Conservation (phyloP, 2,888 invertebrate genomes). For the Chalcosyrphus nemorum region DNA sequence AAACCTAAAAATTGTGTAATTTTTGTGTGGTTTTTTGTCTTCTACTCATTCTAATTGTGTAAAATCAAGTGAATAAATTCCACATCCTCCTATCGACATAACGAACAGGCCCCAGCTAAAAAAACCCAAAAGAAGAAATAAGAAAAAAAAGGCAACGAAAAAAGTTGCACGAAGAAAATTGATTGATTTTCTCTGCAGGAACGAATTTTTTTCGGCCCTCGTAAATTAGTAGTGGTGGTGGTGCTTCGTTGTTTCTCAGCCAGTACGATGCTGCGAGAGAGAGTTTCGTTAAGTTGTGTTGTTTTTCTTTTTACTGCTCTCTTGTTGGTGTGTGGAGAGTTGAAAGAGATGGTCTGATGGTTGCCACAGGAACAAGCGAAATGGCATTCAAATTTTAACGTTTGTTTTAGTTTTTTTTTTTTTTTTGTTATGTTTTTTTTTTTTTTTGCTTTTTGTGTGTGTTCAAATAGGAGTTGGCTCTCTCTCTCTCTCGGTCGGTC, state of each 20-base stretch:
- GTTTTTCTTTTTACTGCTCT: background rate
- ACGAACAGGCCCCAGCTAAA: constrained; percentile 61
- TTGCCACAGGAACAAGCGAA: constrained; percentile 28
- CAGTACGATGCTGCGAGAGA: constrained; percentile 45
- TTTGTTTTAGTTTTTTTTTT: constrained; percentile 47
- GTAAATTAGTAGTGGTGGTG: constrained; percentile 49
- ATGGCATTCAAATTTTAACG: background rate
- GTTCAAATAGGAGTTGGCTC: constrained; percentile 12
- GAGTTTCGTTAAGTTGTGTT: constrained; percentile 62
- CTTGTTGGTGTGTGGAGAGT: constrained; percentile 51
- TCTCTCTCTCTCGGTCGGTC: constrained; percentile 33
- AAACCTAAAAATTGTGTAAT: constrained; percentile 47
- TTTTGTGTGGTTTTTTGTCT: constrained; percentile 47
- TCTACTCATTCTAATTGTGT: constrained; percentile 1
- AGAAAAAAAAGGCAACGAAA: constrained; percentile 55
- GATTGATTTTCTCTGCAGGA: constrained; percentile 71
- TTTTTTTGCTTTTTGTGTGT: background rate
- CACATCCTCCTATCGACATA: background rate
- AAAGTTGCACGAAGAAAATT: constrained; percentile 67
- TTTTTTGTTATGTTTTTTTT: constrained; percentile 9
- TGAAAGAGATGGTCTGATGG: background rate
- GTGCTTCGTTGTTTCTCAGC: no score
- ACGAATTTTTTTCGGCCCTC: constrained; percentile 50
- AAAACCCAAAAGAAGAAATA: constrained; percentile 54
- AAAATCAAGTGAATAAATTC: constrained; percentile 31